These are phyloP conservation scores for Vombatus ursinus DNA, from an alignment of 2,113 vertebrate genomes.

Conservation along the genomic window DNA sequence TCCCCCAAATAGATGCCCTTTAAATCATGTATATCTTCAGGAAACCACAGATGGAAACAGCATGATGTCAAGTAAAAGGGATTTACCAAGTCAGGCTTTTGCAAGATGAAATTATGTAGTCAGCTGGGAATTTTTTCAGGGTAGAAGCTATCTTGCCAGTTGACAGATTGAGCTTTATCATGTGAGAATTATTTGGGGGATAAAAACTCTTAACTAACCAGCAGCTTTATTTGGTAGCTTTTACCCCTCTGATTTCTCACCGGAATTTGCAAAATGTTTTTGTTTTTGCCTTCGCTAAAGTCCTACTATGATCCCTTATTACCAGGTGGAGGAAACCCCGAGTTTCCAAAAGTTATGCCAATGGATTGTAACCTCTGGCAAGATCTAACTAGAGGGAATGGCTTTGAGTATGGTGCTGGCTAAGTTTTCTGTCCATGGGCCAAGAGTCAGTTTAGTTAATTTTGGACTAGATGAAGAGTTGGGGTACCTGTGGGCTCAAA, in stretches of 20 bases:
- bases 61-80: not conserved
- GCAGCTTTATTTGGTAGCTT: not conserved
- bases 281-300: not conserved
- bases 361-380: not conserved
- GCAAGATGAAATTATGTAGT: conserved; percentile 15
- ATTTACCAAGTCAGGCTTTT: conserved; percentile 54
- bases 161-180: not conserved
- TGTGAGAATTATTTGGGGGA: rapidly evolving
- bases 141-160: not conserved
- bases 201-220: not conserved
- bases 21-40: not conserved
- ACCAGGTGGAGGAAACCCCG: not conserved
- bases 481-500: no score
- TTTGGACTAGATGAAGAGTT: not conserved
- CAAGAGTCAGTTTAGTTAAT: not conserved
- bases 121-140: conserved; percentile 11
- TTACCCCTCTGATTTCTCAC: not conserved
- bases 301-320: not conserved
- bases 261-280: not conserved
- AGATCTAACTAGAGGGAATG: not conserved
- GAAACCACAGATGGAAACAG: conserved; percentile 18
- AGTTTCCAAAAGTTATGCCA: not conserved
- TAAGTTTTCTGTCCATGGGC: not conserved
- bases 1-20: conserved; percentile 33
- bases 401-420: not conserved